Base-by-base conservation (phyloP, 1,140 invertebrate species). In the Pseudomyrmex concolor region DNA sequence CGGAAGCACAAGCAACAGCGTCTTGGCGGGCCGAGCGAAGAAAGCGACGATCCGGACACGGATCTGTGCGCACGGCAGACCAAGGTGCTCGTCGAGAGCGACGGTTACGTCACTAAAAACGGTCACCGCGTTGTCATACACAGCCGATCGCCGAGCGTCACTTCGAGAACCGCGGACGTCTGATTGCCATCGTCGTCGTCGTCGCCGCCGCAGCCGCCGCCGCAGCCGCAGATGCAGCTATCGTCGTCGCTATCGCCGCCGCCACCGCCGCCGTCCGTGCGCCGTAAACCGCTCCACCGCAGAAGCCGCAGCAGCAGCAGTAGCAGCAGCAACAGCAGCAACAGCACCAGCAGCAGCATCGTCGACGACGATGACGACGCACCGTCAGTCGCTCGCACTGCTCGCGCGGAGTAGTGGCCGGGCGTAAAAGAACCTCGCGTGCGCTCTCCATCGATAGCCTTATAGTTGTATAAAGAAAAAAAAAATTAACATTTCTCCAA, bases 101-200 rank as follows among this genome's bases (percentile, higher is more conserved):
- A 97, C 93, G 97, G 96, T 67, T 96, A 95, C 92, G 95, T 96
- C 77, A 97, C 96, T 84, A 97, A 97, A 94, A 97, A 97, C 93
- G 97, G 97, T 73, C 97, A 97, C 94, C 97, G 97, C 92, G 97
- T 98, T 91, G 97, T 98, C 92, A 97, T 98, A 92, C 97, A 97
- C 94, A 97, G 96, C 92, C 96, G 97, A 90, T 98, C 97, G 91
- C 96, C 97, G 84, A 97, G 97, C 91, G 95, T 97, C 89, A 97
- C 96, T 87, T 97, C 97, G 89, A 95, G 96, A 88, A 96, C 96
- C 84, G 97, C 97, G 90, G 97, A 97, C 94, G 97, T 97, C 95
- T 97, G 96, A 97, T 95, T 95, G 92, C 92, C 94, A 95, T 94
- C 95, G 94, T 94, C 94, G 95, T 95, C 64, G 72, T 62, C 87